Percentiles rank a stretch among this genome's conserved stretches.
These are phyloP conservation scores for Cephalopholis sonnerati DNA, from an alignment of 2,113 vertebrate genomes.

Conservation along the genomic window DNA sequence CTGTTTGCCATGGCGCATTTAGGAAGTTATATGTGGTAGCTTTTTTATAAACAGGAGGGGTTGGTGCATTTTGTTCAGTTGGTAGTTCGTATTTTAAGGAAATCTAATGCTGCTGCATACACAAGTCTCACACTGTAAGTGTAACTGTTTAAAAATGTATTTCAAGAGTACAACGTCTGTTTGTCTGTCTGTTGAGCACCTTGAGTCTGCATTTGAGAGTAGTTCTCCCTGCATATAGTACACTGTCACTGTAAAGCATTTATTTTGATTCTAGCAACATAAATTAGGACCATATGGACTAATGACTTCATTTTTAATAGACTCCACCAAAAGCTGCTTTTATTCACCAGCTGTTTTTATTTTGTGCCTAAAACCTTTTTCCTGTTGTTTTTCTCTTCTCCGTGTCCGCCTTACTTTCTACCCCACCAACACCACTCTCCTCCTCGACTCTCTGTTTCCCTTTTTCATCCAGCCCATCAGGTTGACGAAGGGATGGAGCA, in stretches of 20 bases:
- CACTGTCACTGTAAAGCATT: background rate
- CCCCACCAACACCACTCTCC: background rate
- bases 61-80: too few relatives aligned
- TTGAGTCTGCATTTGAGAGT: background rate
- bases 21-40: background rate
- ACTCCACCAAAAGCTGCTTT: too few relatives aligned
- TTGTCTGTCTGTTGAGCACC: background rate
- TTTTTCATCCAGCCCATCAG: constrained; percentile 52
- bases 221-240: background rate
- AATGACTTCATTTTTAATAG: background rate
- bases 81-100: too few relatives aligned
- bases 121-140: background rate
- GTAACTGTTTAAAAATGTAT: background rate
- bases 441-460: background rate
- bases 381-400: background rate
- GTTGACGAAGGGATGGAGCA: constrained; percentile 63
- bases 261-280: background rate
- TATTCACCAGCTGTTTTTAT: background rate
- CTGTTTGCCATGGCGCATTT: background rate
- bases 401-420: background rate
- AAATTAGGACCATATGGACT: background rate
- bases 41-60: too few relatives aligned
- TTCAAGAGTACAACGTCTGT: background rate
- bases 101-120: background rate
- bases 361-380: background rate